A percentile compares a stretch with the other conserved stretches of the same genome.
phyloP scores from a whole-genome alignment of 2,113 vertebrate species.

The Amblyornis subalaris region DNA sequence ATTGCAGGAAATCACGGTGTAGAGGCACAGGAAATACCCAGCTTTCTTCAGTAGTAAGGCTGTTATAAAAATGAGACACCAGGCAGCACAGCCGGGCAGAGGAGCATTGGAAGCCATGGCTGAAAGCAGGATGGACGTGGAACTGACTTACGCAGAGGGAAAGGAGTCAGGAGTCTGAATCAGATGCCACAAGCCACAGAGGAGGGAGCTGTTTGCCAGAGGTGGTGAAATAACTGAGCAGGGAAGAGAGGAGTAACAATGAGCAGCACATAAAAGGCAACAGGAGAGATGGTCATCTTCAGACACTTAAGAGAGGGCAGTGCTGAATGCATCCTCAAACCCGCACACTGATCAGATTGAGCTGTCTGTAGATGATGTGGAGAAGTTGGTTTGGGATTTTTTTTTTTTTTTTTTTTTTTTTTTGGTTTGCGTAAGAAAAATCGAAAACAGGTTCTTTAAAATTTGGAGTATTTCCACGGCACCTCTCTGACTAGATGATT shows the following conservation, averaged over 20 bases:
- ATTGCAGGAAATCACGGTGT: rapidly evolving
- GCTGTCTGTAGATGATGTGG: background rate
- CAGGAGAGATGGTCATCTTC: background rate
- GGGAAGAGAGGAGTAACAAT: background rate
- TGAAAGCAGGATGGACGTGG: background rate
- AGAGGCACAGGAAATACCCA: background rate
- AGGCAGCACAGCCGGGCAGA: background rate
- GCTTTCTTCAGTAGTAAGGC: background rate
- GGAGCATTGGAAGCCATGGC: rapidly evolving
- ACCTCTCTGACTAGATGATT: background rate
- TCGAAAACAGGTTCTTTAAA: background rate
- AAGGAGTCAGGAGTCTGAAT: background rate
- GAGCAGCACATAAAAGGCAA: rapidly evolving
- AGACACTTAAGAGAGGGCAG: background rate
- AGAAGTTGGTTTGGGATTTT: background rate
- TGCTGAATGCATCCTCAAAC: background rate
- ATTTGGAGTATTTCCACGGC: background rate
- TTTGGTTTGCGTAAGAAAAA: background rate
- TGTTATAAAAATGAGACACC: background rate
- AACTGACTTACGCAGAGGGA: rapidly evolving
- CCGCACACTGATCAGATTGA: background rate
- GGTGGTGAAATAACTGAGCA: background rate
- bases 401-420: background rate
- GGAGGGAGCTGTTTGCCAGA: background rate
- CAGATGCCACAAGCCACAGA: background rate